Conservation (phyloP, 2,113 vertebrate genomes). For the Trinectes maculatus region DNA sequence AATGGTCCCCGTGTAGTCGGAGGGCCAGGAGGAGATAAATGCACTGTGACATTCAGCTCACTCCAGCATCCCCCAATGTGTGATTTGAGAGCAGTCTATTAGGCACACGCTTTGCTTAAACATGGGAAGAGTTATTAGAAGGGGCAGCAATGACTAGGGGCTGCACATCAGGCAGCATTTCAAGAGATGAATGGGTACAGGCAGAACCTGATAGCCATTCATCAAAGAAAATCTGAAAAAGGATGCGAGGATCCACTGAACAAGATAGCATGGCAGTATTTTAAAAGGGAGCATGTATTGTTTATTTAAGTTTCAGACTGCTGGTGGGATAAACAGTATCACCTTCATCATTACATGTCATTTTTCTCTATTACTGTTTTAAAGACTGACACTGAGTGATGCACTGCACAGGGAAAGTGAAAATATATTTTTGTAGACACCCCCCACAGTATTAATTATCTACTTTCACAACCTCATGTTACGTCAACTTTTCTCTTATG, state of each 20-base stretch:
- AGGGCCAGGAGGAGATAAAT: constrained; percentile 73
- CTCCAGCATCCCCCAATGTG: constrained; percentile 71
- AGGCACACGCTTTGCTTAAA: constrained; percentile 73
- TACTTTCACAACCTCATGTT: no score
- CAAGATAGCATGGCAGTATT: constrained; percentile 25
- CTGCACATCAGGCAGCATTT: constrained; percentile 42
- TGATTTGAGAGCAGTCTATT: constrained; percentile 76
- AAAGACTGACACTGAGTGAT: no score
- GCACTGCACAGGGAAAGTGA: no score
- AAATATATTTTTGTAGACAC: no score
- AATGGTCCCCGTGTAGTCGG: constrained; percentile 64
- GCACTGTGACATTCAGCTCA: constrained; percentile 73
- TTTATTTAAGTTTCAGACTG: not conserved
- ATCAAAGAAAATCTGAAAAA: constrained; percentile 51
- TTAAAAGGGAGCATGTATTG: constrained; percentile 1
- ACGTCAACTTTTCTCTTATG: no score
- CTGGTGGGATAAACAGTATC: constrained; percentile 6
- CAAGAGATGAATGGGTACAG: constrained; percentile 37
- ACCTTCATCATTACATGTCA: no score
- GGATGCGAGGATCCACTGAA: constrained; percentile 17
- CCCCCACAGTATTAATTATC: no score
- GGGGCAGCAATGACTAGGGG: constrained; percentile 65
- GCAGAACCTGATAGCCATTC: constrained; percentile 46
- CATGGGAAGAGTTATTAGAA: constrained; percentile 74
- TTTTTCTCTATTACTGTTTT: not conserved